phyloP scores from a whole-genome alignment of 64 coral and sea anemone species.

The Anthopleura sola region DNA sequence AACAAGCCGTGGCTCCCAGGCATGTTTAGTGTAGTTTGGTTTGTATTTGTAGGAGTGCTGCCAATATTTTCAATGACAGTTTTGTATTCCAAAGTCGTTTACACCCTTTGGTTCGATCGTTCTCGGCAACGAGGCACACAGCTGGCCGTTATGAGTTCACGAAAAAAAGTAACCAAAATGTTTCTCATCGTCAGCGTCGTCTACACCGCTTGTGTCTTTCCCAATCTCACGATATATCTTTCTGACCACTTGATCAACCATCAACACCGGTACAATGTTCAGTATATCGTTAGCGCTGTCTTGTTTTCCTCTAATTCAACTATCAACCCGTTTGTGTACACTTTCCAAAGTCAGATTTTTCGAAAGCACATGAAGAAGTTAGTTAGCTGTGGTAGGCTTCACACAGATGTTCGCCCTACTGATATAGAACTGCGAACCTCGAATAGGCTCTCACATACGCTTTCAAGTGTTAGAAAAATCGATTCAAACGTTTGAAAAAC shows the following conservation, averaged over 20 bases:
- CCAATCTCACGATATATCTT: no score
- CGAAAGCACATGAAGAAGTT: not conserved
- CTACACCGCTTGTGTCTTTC: conserved; percentile 7
- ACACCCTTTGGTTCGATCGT: conserved; percentile 2
- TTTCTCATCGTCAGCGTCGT: not conserved
- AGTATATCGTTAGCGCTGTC: no score
- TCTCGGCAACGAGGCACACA: not conserved
- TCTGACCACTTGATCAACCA: no score
- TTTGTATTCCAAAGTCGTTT: not conserved
- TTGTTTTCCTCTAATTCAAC: no score
- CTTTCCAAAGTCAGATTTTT: conserved; percentile 38
- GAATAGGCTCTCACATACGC: no score
- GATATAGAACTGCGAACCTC: no score
- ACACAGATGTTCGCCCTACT: no score
- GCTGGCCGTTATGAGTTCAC: not conserved
- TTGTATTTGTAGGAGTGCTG: not conserved
- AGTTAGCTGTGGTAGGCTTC: not conserved
- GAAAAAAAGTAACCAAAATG: conserved; percentile 20
- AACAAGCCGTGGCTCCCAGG: not conserved
- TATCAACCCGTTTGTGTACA: conserved; percentile 42
- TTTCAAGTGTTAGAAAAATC: no score
- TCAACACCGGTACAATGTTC: no score
- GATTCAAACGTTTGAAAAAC: no score
- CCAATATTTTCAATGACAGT: not conserved
- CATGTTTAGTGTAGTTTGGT: not conserved